These are phyloP conservation scores for Acleris emargana DNA, from an alignment of 2,888 invertebrate species.

Conservation along the genomic window DNA sequence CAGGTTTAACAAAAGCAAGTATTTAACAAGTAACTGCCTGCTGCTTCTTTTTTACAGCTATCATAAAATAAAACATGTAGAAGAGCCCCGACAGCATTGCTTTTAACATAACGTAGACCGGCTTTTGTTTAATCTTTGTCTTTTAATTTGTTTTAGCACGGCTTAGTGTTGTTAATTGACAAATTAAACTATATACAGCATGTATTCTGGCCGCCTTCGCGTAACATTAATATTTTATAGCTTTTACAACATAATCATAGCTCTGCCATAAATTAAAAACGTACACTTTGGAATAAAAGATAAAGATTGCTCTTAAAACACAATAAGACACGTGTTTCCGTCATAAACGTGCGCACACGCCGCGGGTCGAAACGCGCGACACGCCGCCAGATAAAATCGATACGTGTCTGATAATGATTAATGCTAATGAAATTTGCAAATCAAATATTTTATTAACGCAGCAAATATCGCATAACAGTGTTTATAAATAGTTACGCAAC, in stretches of 20 bases:
- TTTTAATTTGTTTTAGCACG: too few species aligned
- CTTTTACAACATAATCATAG: background rate
- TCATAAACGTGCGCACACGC: conserved; percentile 16
- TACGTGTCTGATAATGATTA: conserved; percentile 28
- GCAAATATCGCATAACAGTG: background rate
- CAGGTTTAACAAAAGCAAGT: too few species aligned
- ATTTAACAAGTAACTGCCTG: too few species aligned
- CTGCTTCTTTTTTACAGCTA: too few species aligned
- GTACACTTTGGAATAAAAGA: conserved; percentile 5
- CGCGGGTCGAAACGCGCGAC: background rate
- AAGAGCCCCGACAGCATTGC: too few species aligned
- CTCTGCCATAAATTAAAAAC: conserved; percentile 41
- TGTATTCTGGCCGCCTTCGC: too few species aligned
- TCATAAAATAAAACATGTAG: too few species aligned
- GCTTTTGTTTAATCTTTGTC: too few species aligned
- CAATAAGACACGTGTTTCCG: conserved; percentile 19
- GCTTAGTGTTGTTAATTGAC: too few species aligned
- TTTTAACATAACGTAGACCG: too few species aligned
- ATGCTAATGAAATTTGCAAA: conserved; percentile 9
- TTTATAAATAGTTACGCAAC: background rate
- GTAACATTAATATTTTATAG: background rate
- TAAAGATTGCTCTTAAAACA: background rate
- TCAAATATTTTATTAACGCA: background rate
- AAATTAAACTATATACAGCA: too few species aligned
- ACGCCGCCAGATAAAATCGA: conserved; percentile 14